Evolutionary conservation across 2,113 vertebrate genomes (phyloP).

Genomic region (Phyllostomus hastatus): DNA sequence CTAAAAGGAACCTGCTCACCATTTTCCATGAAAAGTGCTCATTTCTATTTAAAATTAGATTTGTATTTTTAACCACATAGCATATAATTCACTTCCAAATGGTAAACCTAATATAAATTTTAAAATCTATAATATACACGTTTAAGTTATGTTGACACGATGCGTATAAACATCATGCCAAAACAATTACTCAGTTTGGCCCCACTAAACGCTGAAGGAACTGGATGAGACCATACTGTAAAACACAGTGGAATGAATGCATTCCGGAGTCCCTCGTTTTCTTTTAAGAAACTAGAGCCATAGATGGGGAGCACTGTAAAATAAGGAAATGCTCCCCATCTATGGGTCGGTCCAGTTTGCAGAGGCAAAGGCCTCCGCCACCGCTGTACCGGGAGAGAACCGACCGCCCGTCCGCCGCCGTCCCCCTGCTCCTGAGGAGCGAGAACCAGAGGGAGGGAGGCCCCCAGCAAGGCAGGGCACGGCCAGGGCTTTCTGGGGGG

Average conservation of each 20-base stretch:
- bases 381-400: background rate
- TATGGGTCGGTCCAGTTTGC: background rate
- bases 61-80: background rate
- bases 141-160: background rate
- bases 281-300: slow-evolving; percentile 21
- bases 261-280: background rate
- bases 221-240: background rate
- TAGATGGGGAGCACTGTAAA: background rate
- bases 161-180: background rate
- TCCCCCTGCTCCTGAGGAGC: background rate
- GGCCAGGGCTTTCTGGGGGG: background rate
- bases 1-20: background rate
- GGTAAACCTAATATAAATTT: background rate
- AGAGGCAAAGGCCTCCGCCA: background rate
- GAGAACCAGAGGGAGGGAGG: background rate
- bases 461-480: background rate
- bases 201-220: background rate
- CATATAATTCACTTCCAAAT: background rate
- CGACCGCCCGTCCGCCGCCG: background rate
- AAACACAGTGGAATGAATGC: background rate
- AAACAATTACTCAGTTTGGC: background rate
- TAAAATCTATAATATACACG: background rate
- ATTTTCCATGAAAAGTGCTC: background rate
- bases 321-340: background rate
- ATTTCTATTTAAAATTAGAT: background rate